Percentiles rank a stretch among this genome's conserved stretches.
Conservation (phyloP, 2,113 vertebrate species). For the Calyptomena viridis region DNA sequence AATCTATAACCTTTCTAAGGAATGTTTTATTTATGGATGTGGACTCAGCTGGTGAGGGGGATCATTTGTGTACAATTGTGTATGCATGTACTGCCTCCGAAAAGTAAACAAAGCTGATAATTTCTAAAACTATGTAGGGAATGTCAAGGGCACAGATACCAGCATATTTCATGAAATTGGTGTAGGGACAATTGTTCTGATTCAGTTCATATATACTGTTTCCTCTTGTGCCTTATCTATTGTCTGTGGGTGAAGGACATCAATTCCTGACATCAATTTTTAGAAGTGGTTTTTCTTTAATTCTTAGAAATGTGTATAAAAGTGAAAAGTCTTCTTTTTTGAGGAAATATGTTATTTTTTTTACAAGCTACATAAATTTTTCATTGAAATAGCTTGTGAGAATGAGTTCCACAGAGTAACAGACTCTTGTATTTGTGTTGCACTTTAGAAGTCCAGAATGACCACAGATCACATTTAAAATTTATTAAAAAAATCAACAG, state of each 20-base stretch:
- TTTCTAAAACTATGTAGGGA: conserved; percentile 10
- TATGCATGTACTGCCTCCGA: not conserved
- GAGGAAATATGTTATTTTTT: not conserved
- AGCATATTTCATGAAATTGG: not conserved
- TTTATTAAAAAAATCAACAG: not conserved
- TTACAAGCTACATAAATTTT: not conserved
- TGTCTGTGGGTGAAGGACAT: not conserved
- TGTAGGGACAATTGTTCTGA: not conserved
- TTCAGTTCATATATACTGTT: not conserved
- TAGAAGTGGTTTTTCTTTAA: not conserved
- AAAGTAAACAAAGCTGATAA: conserved; percentile 34
- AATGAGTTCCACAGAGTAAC: not conserved
- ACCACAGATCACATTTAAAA: not conserved
- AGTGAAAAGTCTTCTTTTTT: not conserved
- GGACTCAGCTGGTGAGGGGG: not conserved
- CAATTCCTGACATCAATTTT: not conserved
- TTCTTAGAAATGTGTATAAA: not conserved
- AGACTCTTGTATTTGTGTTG: not conserved
- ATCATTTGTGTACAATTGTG: not conserved
- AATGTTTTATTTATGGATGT: conserved; percentile 9
- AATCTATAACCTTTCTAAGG: not conserved
- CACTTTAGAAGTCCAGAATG: not conserved
- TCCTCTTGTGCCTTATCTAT: not conserved
- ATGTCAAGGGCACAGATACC: not conserved
- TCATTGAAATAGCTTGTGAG: not conserved